Base-by-base conservation (phyloP, 1,140 invertebrate species). In the Drosophila rhopaloa region DNA sequence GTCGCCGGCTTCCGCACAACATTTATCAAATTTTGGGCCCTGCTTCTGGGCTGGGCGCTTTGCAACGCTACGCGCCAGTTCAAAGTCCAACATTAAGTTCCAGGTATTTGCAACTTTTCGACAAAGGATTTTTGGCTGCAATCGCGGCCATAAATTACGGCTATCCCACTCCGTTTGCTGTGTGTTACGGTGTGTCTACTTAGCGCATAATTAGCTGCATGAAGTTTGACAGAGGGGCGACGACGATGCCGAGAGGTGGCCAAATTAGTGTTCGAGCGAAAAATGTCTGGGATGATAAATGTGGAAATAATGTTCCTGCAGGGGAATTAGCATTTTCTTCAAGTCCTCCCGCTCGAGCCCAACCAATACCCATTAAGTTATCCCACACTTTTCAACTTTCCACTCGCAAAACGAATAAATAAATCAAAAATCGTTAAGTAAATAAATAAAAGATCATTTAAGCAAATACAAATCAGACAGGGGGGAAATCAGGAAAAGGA, bases 141-240 rank as follows among this genome's bases (percentile, higher is more conserved):
- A 85, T 83, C 84, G 84, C 81, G 84, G 53, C 67, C 80, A 88
- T 88, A 88, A 88, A 88, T 88, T 88, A 88, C 61, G 41, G 16
- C 40, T 50, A 50, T 51, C 46, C 58, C 59, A 32, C 29, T 32
- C 29, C 29, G 29, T 32, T 32, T 32, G 29, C 29, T 6, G 29
- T 54, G 47, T 77, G 48, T 66, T 61, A 61, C 67, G 38, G 67
- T 67, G 72, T 70, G 84, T 88, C 84, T 88, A 89, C 84, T 90
- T 90, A 90, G 80, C 85, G 84, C 85, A 89, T 89, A 90, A 89
- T 90, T 90, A 90, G 85, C 84, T 81, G 85, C 85, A 84, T 89
- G 65, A 84, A 90, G 77, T 84, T 71, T 77, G 84, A 79, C 71
- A 51, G 75, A 57, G 67, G 56, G 55, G 56, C 43, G 57, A 65